A percentile compares a stretch with the other conserved stretches of the same genome.
phyloP scores from a whole-genome alignment of 2,113 vertebrate species.

The Scalopus aquaticus region DNA sequence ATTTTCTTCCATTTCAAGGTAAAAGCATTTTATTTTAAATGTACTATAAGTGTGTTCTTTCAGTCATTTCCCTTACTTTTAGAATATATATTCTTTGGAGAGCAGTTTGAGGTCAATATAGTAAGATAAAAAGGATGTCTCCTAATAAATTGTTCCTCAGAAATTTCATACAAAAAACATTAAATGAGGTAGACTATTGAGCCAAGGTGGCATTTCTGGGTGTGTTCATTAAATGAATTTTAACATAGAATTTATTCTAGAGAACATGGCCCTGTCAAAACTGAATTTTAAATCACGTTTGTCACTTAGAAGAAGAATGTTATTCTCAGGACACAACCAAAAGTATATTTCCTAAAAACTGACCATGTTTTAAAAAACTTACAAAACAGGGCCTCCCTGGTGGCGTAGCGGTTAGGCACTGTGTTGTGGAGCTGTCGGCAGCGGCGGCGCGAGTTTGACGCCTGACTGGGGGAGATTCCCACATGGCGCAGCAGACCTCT shows the following conservation, averaged over 20 bases:
- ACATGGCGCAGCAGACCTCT: too few species aligned
- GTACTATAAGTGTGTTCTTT: background rate
- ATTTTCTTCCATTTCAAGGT: constrained; percentile 32
- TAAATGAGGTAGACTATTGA: background rate
- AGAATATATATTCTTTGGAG: background rate
- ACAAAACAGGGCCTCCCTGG: too few species aligned
- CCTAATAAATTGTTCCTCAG: background rate
- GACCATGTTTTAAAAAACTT: background rate
- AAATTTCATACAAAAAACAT: background rate
- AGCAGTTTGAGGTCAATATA: background rate
- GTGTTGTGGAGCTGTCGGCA: too few species aligned
- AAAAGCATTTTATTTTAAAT: background rate
- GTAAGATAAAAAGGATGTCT: background rate
- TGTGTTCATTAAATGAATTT: constrained; percentile 41
- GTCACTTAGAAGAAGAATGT: background rate
- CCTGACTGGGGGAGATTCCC: too few species aligned
- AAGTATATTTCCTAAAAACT: background rate
- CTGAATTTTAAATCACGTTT: constrained; percentile 17
- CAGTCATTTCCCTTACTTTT: constrained; percentile 12
- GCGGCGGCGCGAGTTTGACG: too few species aligned
- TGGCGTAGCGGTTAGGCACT: too few species aligned
- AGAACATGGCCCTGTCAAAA: background rate
- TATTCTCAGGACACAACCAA: background rate
- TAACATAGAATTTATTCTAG: background rate
- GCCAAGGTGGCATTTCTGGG: background rate